Percentiles rank a stretch among this genome's conserved stretches.
Conservation (phyloP, 2,888 invertebrate genomes). For the Melanotus villosus region DNA sequence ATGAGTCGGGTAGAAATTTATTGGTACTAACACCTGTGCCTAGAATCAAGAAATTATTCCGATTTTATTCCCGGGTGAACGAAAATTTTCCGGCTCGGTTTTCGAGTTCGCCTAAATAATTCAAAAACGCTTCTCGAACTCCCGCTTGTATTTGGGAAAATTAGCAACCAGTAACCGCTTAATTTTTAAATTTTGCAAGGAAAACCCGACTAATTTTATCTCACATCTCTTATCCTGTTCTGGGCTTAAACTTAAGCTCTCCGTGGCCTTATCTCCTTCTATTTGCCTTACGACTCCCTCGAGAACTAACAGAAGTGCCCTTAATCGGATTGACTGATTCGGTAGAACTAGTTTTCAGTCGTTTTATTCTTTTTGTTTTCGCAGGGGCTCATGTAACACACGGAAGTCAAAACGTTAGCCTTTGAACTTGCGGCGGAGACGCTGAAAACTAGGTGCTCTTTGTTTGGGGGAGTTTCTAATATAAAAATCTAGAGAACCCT, state of each 20-base stretch:
- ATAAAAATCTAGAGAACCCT: background rate
- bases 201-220: constrained; percentile 23
- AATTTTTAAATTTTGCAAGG: constrained; percentile 6
- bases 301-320: constrained; percentile 39
- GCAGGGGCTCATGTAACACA: background rate
- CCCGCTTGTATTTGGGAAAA: background rate
- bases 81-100: constrained; percentile 7
- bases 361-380: constrained; percentile 23
- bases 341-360: constrained; percentile 23
- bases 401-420: background rate
- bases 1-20: constrained; percentile 7
- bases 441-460: background rate
- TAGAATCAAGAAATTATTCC: constrained; percentile 23
- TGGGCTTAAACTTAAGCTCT: constrained; percentile 11
- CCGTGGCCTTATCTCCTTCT: constrained; percentile 24
- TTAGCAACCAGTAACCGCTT: constrained; percentile 9
- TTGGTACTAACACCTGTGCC: constrained; percentile 14
- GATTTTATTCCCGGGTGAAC: constrained; percentile 11
- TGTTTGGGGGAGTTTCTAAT: background rate
- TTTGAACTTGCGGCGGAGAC: background rate
- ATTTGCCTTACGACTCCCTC: constrained; percentile 31
- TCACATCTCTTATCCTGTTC: constrained; percentile 2
- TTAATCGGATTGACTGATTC: constrained; percentile 36
- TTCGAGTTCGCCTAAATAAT: constrained; percentile 5
- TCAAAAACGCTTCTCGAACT: background rate